Evolutionary conservation across 2,113 vertebrate species (phyloP).

Genomic region (Corapipo altera): DNA sequence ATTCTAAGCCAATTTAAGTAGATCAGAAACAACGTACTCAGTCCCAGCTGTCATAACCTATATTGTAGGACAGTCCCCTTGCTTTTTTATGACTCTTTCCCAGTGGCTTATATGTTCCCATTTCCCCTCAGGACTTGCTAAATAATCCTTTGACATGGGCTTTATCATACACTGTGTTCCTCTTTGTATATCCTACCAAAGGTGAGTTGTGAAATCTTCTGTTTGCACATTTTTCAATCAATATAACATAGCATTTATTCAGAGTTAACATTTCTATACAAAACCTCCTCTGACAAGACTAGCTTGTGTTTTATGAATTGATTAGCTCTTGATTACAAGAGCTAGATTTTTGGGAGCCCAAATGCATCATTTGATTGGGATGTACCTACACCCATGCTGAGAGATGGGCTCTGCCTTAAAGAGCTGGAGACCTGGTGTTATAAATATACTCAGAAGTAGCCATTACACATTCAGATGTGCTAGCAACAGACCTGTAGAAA

Average conservation of each 20-base stretch:
- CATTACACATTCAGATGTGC: neutral
- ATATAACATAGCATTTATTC: neutral
- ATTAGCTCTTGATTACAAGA: neutral
- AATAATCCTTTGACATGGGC: neutral
- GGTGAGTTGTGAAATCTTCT: neutral
- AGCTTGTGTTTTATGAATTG: neutral
- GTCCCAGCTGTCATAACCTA: slow-evolving; percentile 44
- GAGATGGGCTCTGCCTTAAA: neutral
- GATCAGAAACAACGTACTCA: neutral
- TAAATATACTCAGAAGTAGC: neutral
- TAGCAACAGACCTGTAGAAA: neutral
- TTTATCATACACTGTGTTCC: neutral
- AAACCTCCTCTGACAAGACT: neutral
- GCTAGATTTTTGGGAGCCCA: neutral
- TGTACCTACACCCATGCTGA: neutral
- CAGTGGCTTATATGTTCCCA: neutral
- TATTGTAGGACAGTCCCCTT: neutral
- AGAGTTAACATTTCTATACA: neutral
- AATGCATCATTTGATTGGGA: neutral
- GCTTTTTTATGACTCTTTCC: neutral
- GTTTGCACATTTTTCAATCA: neutral
- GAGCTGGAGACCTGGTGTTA: neutral
- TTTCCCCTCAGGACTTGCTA: neutral
- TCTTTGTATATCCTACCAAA: neutral
- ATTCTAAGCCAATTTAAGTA: neutral